Conservation (phyloP, 2,113 vertebrate genomes). For the Ophiodon elongatus region DNA sequence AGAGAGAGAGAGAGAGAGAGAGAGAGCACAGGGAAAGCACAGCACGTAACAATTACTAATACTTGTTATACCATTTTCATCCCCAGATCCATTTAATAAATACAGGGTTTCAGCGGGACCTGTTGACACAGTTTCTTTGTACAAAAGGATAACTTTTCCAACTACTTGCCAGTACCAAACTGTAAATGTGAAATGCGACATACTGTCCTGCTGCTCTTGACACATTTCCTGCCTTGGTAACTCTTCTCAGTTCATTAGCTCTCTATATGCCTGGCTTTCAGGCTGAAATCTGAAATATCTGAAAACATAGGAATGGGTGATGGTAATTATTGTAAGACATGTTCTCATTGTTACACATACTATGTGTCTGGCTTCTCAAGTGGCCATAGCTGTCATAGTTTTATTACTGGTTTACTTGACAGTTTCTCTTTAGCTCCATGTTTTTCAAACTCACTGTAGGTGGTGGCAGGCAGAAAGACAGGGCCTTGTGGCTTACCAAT, state of each 20-base stretch:
- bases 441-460: slow-evolving; percentile 24
- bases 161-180: neutral
- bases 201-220: neutral
- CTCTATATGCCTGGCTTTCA: neutral
- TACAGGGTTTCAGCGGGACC: no score
- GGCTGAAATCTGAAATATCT: neutral
- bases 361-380: slow-evolving; percentile 21
- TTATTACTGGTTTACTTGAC: slow-evolving; percentile 27
- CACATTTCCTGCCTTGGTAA: neutral
- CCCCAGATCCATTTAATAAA: neutral
- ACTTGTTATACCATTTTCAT: neutral
- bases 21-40: no score
- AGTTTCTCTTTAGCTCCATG: slow-evolving; percentile 32
- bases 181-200: slow-evolving; percentile 1
- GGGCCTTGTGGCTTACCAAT: slow-evolving; percentile 29
- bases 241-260: slow-evolving; percentile 7
- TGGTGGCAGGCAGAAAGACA: slow-evolving; percentile 13
- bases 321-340: slow-evolving; percentile 29
- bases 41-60: no score
- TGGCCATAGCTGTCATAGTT: slow-evolving; percentile 19
- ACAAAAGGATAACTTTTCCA: neutral
- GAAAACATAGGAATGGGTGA: neutral
- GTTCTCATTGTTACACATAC: slow-evolving; percentile 2
- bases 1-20: no score
- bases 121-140: neutral